These are phyloP conservation scores for Pseudomyrmex concolor DNA, from an alignment of 1,140 invertebrate genomes.

Conservation along the genomic window DNA sequence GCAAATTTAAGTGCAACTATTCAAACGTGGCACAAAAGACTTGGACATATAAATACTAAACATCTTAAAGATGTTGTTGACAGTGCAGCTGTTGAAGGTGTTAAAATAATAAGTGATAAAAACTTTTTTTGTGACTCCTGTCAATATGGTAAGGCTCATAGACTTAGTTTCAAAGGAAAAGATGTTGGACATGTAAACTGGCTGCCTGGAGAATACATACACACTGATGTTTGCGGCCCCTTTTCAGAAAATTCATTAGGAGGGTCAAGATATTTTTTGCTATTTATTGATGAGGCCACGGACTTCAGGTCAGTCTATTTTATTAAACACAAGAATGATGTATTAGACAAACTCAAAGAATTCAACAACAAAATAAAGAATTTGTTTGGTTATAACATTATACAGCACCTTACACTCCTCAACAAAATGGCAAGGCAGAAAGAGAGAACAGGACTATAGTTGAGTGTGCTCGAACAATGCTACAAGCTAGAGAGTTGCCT, in stretches of 20 bases:
- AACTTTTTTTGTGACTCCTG: not conserved
- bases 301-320: conserved; percentile 26
- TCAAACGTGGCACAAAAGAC: not conserved
- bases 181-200: not conserved
- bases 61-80: too few relatives aligned
- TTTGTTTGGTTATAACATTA: conserved; percentile 4
- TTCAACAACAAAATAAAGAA: conserved; percentile 23
- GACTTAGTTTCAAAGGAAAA: not conserved
- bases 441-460: not conserved
- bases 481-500: conserved; percentile 76
- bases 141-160: not conserved
- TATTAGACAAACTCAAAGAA: conserved; percentile 24
- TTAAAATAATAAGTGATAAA: not conserved
- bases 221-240: not conserved
- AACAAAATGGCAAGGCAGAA: too few relatives aligned
- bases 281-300: conserved; percentile 23
- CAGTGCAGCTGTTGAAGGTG: not conserved
- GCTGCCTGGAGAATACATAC: not conserved
- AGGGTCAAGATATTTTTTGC: not conserved
- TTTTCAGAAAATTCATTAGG: not conserved
- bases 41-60: too few relatives aligned
- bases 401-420: too few relatives aligned
- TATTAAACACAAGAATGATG: conserved; percentile 45
- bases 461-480: too few relatives aligned
- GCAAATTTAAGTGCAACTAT: not conserved